These are phyloP conservation scores for Forbesichthys papilliferus DNA, from an alignment of 2,113 vertebrate species.

Conservation along the genomic window DNA sequence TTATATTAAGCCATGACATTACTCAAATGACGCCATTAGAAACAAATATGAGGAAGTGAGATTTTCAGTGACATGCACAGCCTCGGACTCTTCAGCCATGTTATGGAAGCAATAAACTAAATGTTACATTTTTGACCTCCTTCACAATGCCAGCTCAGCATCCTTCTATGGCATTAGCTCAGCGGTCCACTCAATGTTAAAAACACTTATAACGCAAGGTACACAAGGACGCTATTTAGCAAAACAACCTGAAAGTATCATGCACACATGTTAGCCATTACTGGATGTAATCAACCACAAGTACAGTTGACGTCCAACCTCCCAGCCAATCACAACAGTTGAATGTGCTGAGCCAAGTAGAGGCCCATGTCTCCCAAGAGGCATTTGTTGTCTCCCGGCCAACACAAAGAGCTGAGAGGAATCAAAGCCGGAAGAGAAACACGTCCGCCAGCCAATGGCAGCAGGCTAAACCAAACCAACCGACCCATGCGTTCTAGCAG, in stretches of 20 bases:
- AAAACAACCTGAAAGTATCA: background rate
- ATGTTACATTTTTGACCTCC: conserved; percentile 8
- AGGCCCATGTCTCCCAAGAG: background rate
- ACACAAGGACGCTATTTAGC: background rate
- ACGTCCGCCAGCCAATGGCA: no score
- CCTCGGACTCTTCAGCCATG: background rate
- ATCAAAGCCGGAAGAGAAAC: no score
- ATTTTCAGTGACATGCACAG: background rate
- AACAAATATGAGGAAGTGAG: conserved; percentile 20
- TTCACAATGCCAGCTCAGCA: conserved; percentile 1
- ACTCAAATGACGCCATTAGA: conserved; percentile 28
- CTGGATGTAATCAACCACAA: background rate
- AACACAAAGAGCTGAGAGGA: no score
- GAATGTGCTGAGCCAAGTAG: conserved; percentile 25
- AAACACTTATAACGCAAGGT: background rate
- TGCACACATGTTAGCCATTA: background rate
- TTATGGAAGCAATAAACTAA: background rate
- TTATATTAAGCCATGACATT: conserved; percentile 13
- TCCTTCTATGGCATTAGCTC: background rate
- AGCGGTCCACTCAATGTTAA: background rate
- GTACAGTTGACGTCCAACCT: background rate
- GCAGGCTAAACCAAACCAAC: conserved; percentile 22
- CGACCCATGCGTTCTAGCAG: background rate
- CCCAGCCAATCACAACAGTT: background rate
- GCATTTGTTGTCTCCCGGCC: no score